Conservation (phyloP, 2,797 vertebrate genomes). For the Falco biarmicus region DNA sequence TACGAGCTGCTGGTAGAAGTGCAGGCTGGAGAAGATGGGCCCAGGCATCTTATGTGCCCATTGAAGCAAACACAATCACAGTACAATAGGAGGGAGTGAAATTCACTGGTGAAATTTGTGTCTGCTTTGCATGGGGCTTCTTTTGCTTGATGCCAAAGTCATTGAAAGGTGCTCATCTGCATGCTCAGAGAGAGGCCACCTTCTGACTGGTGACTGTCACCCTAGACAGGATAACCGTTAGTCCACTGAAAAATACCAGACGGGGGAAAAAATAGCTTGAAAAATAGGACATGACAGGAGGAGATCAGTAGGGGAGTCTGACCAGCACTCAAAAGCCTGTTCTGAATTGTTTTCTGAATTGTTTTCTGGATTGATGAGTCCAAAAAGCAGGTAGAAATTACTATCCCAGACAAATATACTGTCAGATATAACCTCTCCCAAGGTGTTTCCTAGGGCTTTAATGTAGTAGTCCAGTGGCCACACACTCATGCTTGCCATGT, state of each 20-base stretch:
- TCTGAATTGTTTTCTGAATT: neutral
- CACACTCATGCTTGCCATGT: neutral
- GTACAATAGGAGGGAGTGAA: neutral
- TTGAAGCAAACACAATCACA: neutral
- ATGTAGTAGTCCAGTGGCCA: rapidly evolving
- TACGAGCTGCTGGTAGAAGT: neutral
- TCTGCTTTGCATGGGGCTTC: neutral
- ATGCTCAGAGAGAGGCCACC: neutral
- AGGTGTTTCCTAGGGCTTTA: neutral
- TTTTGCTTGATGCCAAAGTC: neutral
- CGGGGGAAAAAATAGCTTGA: neutral
- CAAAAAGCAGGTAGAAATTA: neutral
- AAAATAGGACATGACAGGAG: neutral
- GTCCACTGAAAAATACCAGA: neutral
- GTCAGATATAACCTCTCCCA: neutral
- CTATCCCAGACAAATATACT: neutral
- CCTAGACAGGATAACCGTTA: neutral
- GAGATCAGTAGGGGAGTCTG: neutral
- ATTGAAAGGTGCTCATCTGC: neutral
- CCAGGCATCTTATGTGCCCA: neutral
- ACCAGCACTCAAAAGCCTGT: neutral
- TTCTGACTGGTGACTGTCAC: neutral
- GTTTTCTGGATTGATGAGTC: neutral
- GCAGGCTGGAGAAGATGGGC: neutral
- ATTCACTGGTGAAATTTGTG: neutral